A percentile compares a stretch with the other conserved stretches of the same genome.
Evolutionary conservation across 2,113 vertebrate species (phyloP).

Genomic region (Menura novaehollandiae): DNA sequence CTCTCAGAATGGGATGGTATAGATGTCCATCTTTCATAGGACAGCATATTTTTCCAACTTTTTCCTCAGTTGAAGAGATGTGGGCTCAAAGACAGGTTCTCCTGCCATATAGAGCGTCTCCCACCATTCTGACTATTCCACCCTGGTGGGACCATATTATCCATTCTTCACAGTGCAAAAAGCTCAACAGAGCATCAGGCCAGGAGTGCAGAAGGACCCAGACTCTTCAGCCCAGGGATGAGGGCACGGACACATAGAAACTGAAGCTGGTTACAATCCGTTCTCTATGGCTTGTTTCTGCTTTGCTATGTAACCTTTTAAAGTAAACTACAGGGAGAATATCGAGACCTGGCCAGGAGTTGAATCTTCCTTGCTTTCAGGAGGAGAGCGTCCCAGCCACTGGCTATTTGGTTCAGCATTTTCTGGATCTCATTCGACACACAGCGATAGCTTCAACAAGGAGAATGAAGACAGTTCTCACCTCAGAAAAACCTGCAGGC

Average conservation of each 20-base stretch:
- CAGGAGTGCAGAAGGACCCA: neutral
- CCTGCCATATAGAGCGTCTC: rapidly evolving
- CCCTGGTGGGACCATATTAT: neutral
- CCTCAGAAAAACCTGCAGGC: neutral
- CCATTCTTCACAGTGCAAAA: neutral
- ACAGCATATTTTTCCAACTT: neutral
- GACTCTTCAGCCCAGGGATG: neutral
- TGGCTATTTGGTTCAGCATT: neutral
- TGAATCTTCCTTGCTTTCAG: neutral
- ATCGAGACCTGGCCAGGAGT: neutral
- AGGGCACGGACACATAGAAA: neutral
- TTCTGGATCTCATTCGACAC: neutral
- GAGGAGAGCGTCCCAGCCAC: neutral
- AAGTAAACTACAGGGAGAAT: neutral
- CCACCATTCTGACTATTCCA: neutral
- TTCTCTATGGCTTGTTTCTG: neutral
- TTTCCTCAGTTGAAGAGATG: neutral
- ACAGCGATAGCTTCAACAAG: neutral
- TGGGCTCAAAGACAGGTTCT: neutral
- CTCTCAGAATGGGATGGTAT: neutral
- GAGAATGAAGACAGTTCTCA: neutral
- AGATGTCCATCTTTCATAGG: neutral
- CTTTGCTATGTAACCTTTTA: neutral
- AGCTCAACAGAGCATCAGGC: neutral
- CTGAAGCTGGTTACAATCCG: neutral